Evolutionary conservation across 2,797 vertebrate genomes (phyloP).

Genomic region (Acipenser ruthenus): DNA sequence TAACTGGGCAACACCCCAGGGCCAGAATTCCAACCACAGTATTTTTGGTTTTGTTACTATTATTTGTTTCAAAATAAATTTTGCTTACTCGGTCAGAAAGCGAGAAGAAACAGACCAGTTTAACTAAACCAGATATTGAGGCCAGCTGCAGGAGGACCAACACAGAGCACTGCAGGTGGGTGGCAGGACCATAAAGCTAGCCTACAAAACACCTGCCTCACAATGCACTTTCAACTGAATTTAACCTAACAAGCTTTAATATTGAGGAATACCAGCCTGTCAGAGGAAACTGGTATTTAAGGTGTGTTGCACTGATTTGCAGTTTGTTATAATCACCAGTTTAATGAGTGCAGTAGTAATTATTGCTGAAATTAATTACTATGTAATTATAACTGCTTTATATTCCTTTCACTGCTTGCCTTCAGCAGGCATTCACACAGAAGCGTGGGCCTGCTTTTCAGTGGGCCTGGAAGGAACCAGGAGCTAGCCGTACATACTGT

Average conservation of each 20-base stretch:
- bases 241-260: not conserved
- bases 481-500: too few species aligned
- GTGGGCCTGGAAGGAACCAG: too few species aligned
- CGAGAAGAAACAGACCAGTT: slow-evolving; percentile 2
- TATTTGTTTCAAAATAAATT: too few species aligned
- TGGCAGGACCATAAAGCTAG: not conserved
- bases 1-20: too few species aligned
- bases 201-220: not conserved
- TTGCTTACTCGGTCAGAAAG: not conserved
- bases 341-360: slow-evolving; percentile 10
- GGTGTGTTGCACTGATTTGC: slow-evolving; percentile 1
- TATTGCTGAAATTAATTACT: slow-evolving; percentile 4
- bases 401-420: not conserved
- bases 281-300: slow-evolving; percentile 5
- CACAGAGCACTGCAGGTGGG: too few species aligned
- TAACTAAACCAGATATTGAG: slow-evolving; percentile 1
- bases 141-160: not conserved
- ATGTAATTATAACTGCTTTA: not conserved
- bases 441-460: not conserved
- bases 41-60: too few species aligned
- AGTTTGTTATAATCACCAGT: slow-evolving; percentile 11
- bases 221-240: not conserved
- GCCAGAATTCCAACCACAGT: too few species aligned
- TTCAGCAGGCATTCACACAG: not conserved
- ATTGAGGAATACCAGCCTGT: not conserved